Base-by-base conservation (phyloP, 2,888 invertebrate species). In the Eustalomyia histrio region DNA sequence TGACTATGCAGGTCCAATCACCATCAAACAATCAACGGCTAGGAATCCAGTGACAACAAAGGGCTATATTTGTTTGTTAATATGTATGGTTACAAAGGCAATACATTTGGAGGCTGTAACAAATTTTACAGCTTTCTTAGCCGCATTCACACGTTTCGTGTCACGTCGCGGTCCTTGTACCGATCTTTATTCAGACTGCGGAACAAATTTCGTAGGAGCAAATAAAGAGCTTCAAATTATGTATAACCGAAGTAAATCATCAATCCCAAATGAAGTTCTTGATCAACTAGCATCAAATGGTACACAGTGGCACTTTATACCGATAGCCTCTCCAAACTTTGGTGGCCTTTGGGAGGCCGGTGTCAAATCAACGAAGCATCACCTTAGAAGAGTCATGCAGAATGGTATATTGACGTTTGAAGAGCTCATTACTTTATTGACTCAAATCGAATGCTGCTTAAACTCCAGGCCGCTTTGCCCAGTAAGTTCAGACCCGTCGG, bases 1-100 rank as follows among this genome's bases (percentile, higher is more conserved):
- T 1, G 84, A 85, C 65, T 85, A 83, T 55, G 83, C 76, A 18
- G 84, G 85, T 16, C 85, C 84, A n/a, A 71, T 83, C 21, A 29
- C 18, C 1, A 67, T 84, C 1, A 81, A 83, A 18, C 83, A 80
- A 43, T 65, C 71, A n/a, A 60, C 16, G 8, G 12, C 69, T 16
- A 33, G 83, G 43, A 53, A 53, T 47, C 58, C 71, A n/a, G 14
- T 39, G 4, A 29, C 21, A 1, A 24, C 50, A 5, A 84, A 83
- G 50, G 55, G 57, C 1, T 83, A 83, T 55, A 61, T 83, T 24
- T 80, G 75, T n/a, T 50, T 83, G n/a, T 83, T 83, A 33, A 72
- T 82, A 4, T 83, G 82, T 52, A 68, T 83, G 63, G 53, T 50
- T 0, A 76, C 79, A 10, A 73, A 74, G 33, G 82, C 73, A 33